Base-by-base conservation (phyloP, 2,888 invertebrate species). In the Chaitophorus viminalis region DNA sequence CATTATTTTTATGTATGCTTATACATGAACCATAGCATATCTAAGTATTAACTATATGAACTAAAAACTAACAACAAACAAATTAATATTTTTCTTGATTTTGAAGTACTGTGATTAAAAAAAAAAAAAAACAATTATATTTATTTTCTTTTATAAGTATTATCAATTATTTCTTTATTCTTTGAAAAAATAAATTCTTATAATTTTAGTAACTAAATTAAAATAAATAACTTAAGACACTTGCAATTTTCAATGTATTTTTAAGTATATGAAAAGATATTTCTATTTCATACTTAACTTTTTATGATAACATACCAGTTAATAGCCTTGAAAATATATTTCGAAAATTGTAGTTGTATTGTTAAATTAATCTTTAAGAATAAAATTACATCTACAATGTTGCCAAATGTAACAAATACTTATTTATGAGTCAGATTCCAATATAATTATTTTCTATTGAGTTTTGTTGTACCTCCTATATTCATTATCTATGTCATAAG, bases 321-420 rank as follows among this genome's bases (percentile, higher is more conserved):
- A 4, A 54, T n/a, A 68, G 68, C 68, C 68, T 68, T 68, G 29
- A 68, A 68, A 68, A 68, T 68, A 29, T 29, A n/a, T 29, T 8
- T 68, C 25, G n/a, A 68, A 68, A 29, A 25, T 3, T 68, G 65
- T 52, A 54, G 21, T 54, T 54, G 21, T n/a, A 29, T 6, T n/a
- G 18, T 68, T 29, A 29, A 68, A 29, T 68, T 68, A 29, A 68
- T 68, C 68, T 29, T 29, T 65, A 3, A 68, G 14, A 29, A 65
- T 65, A 65, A 29, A 29, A 68, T 29, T n/a, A 36, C 4, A 68
- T 68, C n/a, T 82, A 74, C 18, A n/a, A 82, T 1, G 11, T 74
- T 82, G 54, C 54, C 82, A 82, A 82, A 74, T 54, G 36, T 60
- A 82, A 74, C 31, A 21, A 54, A 70, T 75, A 82, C 25, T 82